Conservation (phyloP, 2,113 vertebrate species). For the Pyrgilauda ruficollis region DNA sequence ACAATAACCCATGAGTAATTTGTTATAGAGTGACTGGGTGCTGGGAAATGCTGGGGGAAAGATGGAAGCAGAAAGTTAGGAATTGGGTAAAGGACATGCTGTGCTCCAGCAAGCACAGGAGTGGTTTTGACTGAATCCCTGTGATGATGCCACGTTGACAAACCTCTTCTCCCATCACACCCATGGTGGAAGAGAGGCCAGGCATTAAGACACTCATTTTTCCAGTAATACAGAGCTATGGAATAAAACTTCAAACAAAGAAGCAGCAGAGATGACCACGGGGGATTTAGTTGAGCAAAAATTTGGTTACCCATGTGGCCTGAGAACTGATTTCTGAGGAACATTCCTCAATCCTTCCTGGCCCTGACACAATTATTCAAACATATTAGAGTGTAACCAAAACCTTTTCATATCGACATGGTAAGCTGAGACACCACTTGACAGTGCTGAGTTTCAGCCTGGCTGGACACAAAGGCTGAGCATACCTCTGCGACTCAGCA, state of each 20-base stretch:
- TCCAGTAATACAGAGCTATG: not conserved
- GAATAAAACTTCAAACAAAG: not conserved
- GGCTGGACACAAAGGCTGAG: conserved; percentile 42
- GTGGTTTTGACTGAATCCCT: not conserved
- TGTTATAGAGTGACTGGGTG: not conserved
- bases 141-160: fast-evolving
- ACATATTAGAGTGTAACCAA: conserved; percentile 49
- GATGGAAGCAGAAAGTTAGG: not conserved
- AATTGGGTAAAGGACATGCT: not conserved
- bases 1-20: not conserved
- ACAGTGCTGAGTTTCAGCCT: conserved; percentile 41
- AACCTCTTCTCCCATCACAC: not conserved
- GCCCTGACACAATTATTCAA: not conserved
- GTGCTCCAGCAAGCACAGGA: not conserved
- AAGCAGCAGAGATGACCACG: not conserved
- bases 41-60: not conserved
- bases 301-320: not conserved
- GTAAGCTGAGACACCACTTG: conserved; percentile 14
- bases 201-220: not conserved
- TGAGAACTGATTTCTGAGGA: conserved; percentile 19
- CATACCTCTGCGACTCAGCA: conserved; percentile 1
- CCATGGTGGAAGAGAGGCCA: not conserved
- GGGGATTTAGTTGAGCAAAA: not conserved
- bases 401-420: not conserved
- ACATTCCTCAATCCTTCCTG: not conserved